Conservation (phyloP, 2,888 invertebrate species). For the Spodoptera littoralis region DNA sequence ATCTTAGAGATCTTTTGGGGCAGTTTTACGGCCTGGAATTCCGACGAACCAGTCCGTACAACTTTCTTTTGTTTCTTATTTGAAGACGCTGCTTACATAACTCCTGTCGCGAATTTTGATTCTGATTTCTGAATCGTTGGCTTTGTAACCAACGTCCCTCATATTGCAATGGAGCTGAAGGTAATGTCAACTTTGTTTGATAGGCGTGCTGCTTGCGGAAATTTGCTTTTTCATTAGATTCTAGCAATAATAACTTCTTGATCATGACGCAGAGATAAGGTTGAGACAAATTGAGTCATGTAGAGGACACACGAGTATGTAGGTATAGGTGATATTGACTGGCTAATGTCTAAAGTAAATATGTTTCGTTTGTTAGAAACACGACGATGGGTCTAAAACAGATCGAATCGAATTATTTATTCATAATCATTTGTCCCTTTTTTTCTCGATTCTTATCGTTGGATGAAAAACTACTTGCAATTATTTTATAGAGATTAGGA, state of each 20-base stretch:
- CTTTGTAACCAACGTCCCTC: constrained; percentile 10
- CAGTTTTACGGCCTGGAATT: constrained; percentile 55
- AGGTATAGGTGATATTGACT: constrained; percentile 67
- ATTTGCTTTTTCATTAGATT: constrained; percentile 45
- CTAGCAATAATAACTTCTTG: constrained; percentile 52
- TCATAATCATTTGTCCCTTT: constrained; percentile 18
- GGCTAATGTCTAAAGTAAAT: constrained; percentile 76
- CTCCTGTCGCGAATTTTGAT: constrained; percentile 21
- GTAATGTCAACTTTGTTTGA: constrained; percentile 28
- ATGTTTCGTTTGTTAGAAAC: constrained; percentile 66
- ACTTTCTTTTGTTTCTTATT: constrained; percentile 41
- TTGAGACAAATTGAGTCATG: constrained; percentile 67
- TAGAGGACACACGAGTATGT: constrained; percentile 69
- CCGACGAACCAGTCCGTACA: constrained; percentile 35
- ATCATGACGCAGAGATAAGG: constrained; percentile 63
- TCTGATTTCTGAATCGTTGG: background rate
- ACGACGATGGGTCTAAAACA: constrained; percentile 57
- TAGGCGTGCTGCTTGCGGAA: constrained; percentile 29
- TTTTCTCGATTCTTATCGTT: too few relatives aligned
- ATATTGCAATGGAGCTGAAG: constrained; percentile 25
- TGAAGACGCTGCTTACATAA: constrained; percentile 22
- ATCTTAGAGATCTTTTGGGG: constrained; percentile 61
- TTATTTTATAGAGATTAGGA: too few relatives aligned
- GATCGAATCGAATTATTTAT: constrained; percentile 46
- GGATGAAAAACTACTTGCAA: too few relatives aligned